Evolutionary conservation across 2,888 invertebrate genomes (phyloP), one percentile per base, ranked within the genome.

Genomic region (Terebella lapidaria): DNA sequence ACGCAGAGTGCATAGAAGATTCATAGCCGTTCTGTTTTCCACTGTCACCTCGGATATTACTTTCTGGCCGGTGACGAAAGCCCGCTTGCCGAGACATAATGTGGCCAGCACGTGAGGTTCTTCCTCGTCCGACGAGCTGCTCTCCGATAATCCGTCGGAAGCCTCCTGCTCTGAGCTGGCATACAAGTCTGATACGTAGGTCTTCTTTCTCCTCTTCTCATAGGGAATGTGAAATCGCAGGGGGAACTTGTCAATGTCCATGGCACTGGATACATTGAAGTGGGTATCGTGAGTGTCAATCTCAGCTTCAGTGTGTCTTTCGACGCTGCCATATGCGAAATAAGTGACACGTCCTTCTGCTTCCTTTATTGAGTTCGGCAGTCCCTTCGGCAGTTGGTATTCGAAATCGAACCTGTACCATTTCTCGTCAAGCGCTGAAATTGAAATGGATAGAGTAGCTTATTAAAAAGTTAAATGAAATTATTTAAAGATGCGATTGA

Each of bases 371-470:
- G 55, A 55, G 20, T 46, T n/a, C 15, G 55, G 55, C 22, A 59
- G 55, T 3, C 22, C 47, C 3, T 29, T 5, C 20, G 59, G 59
- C 27, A 59, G 35, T 18, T 24, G 4, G 35, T 59, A 55, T 30
- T 59, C 59, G 35, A 59, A 59, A 35, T 59, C 59, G 27, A 56
- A 59, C 5, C 55, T 45, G 30, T 59, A 59, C 47, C 55, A 46
- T 24, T 47, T 55, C 28, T 35, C n/a, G 18, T 59, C 59, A 18
- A 59, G 55, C 28, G 54, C 59, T 59, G 55, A 28, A 26, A 56
- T n/a, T n/a, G n/a, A 35, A 35, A 35, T 35, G 42, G 42, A 10
- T n/a, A 35, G 10, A 35, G 42, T 15, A 35, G n/a, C n/a, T n/a
- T n/a, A n/a, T n/a, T n/a, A n/a, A n/a, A n/a, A n/a, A n/a, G n/a